Evolutionary conservation across 92 coral and sea anemone genomes (phyloP), one percentile per base, ranked within the genome.

Genomic region (Zoanthus sociatus): DNA sequence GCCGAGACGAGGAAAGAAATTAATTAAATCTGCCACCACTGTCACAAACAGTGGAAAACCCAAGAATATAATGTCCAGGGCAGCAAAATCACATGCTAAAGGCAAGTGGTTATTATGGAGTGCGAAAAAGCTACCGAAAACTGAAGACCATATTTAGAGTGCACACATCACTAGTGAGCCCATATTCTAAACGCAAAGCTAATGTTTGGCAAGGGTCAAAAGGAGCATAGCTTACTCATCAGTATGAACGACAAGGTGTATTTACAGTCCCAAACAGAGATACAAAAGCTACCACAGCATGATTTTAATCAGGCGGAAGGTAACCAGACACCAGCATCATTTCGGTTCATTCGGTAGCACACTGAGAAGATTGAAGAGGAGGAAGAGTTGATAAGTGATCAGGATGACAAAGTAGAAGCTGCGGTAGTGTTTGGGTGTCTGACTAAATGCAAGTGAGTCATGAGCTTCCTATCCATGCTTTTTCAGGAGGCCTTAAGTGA

Each of bases 281-380:
- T 26, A 37, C 37, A 48, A 82, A 42, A 88, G 66, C 68, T 88
- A 18, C 83, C 88, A 17, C 87, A 88, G 45, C 90, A 79, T 20
- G 79, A 88, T 58, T 81, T 69, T 31, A 88, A 79, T 60, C 18
- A 47, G 11, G 88, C 92, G 15, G 26, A 89, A 82, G 91, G 82
- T 44, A 73, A 88, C 60, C 87, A 88, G 73, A 88, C 82, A 51
- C 87, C 87, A 30, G 87, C 91, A 4, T 72, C 91, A 1, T 82
- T 88, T 70, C 75, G 91, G 17, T 85, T 92, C 37, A 89, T 89
- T 67, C 85, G 7, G 17, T 48, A 70, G 51, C 17, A 1, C 47
- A 78, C 56, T 78, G 83, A 78, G 56, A 17, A 78, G 26, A 55
- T 1, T 11, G 69, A 78, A 56, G 83, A 50, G 37, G 76, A 71